phyloP scores from a whole-genome alignment of 2,797 vertebrate species.

The Lagodon rhomboides region DNA sequence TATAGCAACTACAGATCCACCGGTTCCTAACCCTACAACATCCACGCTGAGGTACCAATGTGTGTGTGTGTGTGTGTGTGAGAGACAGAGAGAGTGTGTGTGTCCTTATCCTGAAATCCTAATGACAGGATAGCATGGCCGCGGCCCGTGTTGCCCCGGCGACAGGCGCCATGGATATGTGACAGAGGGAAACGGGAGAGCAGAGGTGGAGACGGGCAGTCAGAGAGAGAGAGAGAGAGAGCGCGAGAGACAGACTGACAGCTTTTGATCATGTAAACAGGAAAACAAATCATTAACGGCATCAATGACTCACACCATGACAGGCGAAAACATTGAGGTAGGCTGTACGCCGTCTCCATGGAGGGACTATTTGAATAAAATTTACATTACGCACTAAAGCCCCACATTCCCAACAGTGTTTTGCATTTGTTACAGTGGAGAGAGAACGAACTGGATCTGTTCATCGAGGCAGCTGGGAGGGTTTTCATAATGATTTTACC shows the following conservation, averaged over 20 bases:
- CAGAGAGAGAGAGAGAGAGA: conserved; percentile 6
- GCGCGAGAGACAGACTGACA: conserved; percentile 6
- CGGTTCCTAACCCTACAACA: conserved; percentile 28
- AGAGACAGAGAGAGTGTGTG: conserved; percentile 13
- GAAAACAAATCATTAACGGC: conserved; percentile 1
- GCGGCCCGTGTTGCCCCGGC: conserved; percentile 80
- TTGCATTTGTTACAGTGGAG: conserved; percentile 30
- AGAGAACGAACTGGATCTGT: neutral
- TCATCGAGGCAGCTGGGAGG: neutral
- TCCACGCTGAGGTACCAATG: conserved; percentile 34
- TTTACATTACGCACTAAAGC: conserved; percentile 71
- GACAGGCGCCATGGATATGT: conserved; percentile 85
- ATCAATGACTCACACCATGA: neutral
- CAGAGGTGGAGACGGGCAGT: conserved; percentile 54
- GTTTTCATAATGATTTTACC: neutral
- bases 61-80: conserved; percentile 23
- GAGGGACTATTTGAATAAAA: conserved; percentile 73
- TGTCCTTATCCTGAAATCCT: conserved; percentile 78
- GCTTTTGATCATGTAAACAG: conserved; percentile 18
- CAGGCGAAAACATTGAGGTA: neutral
- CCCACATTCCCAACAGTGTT: conserved; percentile 11
- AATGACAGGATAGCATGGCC: conserved; percentile 87
- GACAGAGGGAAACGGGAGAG: conserved; percentile 74
- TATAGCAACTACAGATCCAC: neutral
- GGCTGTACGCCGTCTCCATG: conserved; percentile 3